Conservation (phyloP, 1,140 invertebrate species). For the Aphidius gifuensis region DNA sequence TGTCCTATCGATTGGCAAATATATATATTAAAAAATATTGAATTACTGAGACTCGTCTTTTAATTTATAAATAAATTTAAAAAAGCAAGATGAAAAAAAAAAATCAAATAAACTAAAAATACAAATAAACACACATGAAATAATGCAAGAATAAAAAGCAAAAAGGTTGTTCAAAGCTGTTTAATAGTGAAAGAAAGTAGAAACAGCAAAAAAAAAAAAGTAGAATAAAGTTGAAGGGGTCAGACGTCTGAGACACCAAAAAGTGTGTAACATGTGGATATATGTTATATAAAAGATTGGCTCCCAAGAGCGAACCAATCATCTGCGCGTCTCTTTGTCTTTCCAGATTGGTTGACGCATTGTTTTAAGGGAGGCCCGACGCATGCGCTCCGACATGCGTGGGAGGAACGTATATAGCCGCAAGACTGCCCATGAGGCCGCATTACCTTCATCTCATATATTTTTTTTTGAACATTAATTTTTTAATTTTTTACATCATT, state of each 20-base stretch:
- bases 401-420: constrained; percentile 44
- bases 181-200: constrained; percentile 5
- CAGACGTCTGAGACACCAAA: constrained; percentile 14
- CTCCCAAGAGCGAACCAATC: constrained; percentile 45
- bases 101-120: too few species aligned
- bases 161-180: not conserved
- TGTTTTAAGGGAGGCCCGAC: constrained; percentile 54
- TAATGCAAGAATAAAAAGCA: not conserved
- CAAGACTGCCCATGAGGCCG: constrained; percentile 35
- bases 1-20: too few species aligned
- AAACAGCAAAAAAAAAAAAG: constrained; percentile 12
- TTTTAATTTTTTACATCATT: constrained; percentile 4
- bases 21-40: too few species aligned
- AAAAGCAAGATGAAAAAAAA: too few species aligned
- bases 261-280: not conserved
- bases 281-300: constrained; percentile 41
- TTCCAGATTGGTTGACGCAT: constrained; percentile 53
- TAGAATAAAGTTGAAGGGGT: constrained; percentile 22
- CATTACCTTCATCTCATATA: constrained; percentile 17
- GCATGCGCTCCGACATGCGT: constrained; percentile 48
- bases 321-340: constrained; percentile 48
- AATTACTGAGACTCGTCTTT: too few species aligned
- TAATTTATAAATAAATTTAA: too few species aligned
- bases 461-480: constrained; percentile 5
- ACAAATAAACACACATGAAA: not conserved